phyloP scores from a whole-genome alignment of 1,140 invertebrate genomes.

The Limonius californicus region DNA sequence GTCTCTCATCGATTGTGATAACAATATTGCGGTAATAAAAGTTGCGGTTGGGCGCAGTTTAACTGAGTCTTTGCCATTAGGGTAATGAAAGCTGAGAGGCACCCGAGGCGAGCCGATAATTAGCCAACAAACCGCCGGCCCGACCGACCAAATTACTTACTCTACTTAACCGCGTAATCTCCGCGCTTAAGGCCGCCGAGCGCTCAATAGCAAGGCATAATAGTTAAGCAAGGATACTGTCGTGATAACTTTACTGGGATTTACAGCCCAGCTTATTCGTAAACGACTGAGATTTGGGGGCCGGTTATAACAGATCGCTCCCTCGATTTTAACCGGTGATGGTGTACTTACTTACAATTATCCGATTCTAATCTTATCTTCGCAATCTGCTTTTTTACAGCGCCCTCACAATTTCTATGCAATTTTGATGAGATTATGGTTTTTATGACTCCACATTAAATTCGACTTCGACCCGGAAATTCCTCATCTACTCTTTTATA shows the following conservation, averaged over 20 bases:
- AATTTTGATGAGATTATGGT: slow-evolving; percentile 5
- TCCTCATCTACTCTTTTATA: too few species aligned
- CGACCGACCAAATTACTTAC: slow-evolving; percentile 39
- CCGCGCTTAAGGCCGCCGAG: slow-evolving; percentile 27
- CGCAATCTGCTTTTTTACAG: slow-evolving; percentile 5
- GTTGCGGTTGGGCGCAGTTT: slow-evolving; percentile 19
- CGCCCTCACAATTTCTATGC: neutral
- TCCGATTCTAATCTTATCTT: slow-evolving; percentile 15
- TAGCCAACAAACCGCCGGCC: slow-evolving; percentile 38
- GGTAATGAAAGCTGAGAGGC: slow-evolving; percentile 38
- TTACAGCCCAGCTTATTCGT: slow-evolving; percentile 26
- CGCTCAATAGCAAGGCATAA: slow-evolving; percentile 27
- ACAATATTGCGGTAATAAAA: slow-evolving; percentile 24
- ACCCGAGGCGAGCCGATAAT: slow-evolving; percentile 37
- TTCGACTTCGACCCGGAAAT: neutral
- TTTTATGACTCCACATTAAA: neutral
- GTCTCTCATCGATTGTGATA: slow-evolving; percentile 16
- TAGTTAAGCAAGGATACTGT: slow-evolving; percentile 27
- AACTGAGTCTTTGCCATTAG: slow-evolving; percentile 29
- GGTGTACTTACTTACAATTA: slow-evolving; percentile 15
- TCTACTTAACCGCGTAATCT: slow-evolving; percentile 38
- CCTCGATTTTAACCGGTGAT: slow-evolving; percentile 12
- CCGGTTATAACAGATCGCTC: slow-evolving; percentile 27
- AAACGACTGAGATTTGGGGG: slow-evolving; percentile 27
- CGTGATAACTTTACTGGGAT: slow-evolving; percentile 28